Conservation (phyloP, 2,113 vertebrate species). For the Crotalus horridus region DNA sequence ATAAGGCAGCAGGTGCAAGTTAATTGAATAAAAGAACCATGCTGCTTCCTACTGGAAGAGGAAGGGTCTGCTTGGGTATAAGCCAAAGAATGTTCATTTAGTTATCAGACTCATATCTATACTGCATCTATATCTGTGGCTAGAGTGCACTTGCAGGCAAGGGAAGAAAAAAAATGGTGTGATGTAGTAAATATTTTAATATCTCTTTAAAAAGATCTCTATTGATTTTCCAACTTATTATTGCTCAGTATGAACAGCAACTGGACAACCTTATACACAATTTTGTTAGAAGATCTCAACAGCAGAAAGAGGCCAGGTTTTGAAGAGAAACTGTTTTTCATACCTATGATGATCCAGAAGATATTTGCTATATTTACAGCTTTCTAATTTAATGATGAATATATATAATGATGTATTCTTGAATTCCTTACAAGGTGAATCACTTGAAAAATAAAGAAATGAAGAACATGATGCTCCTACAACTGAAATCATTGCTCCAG, state of each 20-base stretch:
- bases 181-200: not conserved
- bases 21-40: slow-evolving; percentile 45
- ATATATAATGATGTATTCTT: not conserved
- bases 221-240: not conserved
- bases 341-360: not conserved
- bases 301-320: not conserved
- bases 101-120: not conserved
- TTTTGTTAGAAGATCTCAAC: not conserved
- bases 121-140: not conserved
- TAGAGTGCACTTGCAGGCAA: not conserved
- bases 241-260: not conserved
- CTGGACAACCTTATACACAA: not conserved
- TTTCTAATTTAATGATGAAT: not conserved
- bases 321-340: not conserved
- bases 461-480: not conserved
- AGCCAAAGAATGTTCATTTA: not conserved
- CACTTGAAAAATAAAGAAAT: not conserved
- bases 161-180: not conserved
- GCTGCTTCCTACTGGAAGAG: slow-evolving; percentile 39
- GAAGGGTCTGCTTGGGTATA: not conserved
- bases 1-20: slow-evolving; percentile 48
- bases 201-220: not conserved
- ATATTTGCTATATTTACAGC: not conserved
- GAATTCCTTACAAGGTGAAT: not conserved
- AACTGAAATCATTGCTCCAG: not conserved